phyloP scores from a whole-genome alignment of 1,140 invertebrate species.

The Dinoponera quadriceps region DNA sequence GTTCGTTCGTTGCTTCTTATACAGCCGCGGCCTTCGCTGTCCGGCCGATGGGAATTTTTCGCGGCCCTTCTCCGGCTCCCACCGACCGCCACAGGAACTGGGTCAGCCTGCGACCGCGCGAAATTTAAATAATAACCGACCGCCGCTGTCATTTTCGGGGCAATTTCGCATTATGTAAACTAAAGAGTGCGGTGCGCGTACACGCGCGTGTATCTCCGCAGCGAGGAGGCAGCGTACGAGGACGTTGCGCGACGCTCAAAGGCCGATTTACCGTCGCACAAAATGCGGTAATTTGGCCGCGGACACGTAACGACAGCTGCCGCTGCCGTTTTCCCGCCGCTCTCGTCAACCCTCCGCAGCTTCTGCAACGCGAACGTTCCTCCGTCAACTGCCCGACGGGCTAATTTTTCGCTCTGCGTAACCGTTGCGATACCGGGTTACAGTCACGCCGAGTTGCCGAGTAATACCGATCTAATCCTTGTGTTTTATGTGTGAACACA shows the following conservation, averaged over 20 bases:
- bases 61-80: neutral
- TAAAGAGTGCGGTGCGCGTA: constrained; percentile 35
- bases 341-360: constrained; percentile 27
- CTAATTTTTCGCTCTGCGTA: neutral
- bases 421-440: neutral
- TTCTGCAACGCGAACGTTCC: constrained; percentile 26
- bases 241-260: constrained; percentile 69
- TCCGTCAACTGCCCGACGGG: neutral
- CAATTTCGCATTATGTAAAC: constrained; percentile 79
- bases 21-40: constrained; percentile 39
- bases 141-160: constrained; percentile 73
- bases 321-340: constrained; percentile 6
- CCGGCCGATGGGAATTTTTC: constrained; percentile 32
- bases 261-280: constrained; percentile 75
- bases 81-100: constrained; percentile 49
- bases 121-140: constrained; percentile 79
- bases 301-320: constrained; percentile 71
- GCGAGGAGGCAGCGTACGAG: constrained; percentile 55
- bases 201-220: constrained; percentile 63
- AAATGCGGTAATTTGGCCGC: constrained; percentile 73
- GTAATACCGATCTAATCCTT: too few relatives aligned
- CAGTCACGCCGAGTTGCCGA: too few relatives aligned
- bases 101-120: constrained; percentile 64
- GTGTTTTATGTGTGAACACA: too few relatives aligned
- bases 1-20: neutral